Conservation (phyloP, 2,797 vertebrate genomes). For the Channallabes apus region DNA sequence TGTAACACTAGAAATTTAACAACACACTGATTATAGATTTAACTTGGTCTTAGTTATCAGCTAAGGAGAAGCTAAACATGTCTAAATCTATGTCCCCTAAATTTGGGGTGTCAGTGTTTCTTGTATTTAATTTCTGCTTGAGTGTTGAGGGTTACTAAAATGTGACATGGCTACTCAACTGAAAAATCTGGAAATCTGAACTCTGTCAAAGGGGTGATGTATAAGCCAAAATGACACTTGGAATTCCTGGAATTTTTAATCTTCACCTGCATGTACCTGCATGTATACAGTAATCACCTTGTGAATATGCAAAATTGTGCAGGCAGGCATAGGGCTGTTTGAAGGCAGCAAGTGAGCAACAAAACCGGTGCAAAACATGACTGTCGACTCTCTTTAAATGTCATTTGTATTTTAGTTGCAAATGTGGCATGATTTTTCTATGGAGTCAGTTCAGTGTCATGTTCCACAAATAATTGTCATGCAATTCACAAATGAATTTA, state of each 20-base stretch:
- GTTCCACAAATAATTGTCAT: no score
- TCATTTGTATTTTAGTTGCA: background rate
- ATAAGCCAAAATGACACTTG: background rate
- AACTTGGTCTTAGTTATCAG: background rate
- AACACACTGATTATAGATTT: background rate
- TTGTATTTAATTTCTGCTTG: background rate
- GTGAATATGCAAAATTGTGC: background rate
- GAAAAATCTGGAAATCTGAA: background rate
- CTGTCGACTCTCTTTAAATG: background rate
- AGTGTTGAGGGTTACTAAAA: background rate
- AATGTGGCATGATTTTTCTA: background rate
- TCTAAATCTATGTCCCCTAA: no score
- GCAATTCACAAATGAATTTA: no score
- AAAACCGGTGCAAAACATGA: background rate
- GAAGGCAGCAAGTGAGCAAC: background rate
- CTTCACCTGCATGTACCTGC: no score
- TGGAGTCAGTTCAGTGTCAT: background rate
- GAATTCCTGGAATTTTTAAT: background rate
- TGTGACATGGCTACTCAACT: background rate
- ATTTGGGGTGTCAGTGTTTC: background rate
- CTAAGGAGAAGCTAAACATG: background rate
- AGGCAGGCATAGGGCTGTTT: background rate
- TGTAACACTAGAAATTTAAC: background rate
- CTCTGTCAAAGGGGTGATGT: background rate
- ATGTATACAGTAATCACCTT: background rate